Conservation (phyloP, 1,140 invertebrate genomes). For the Aphaenogaster ashmeadi region DNA sequence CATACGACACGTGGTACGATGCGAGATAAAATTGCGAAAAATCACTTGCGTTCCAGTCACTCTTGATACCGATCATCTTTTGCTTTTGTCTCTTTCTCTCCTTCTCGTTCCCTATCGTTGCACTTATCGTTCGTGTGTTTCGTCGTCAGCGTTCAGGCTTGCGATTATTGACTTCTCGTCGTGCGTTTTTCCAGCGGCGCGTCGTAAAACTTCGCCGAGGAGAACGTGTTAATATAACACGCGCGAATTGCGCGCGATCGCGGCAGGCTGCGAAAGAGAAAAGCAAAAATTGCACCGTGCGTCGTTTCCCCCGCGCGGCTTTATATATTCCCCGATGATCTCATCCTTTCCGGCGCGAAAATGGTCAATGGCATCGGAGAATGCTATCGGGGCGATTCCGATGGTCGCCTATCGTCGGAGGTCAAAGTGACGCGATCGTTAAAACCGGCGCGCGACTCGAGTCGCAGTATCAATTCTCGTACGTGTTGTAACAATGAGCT, state of each 20-base stretch:
- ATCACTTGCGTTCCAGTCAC: constrained; percentile 12
- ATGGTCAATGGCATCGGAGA: constrained; percentile 24
- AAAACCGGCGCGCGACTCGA: background rate
- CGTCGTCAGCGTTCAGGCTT: constrained; percentile 28
- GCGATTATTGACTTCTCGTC: constrained; percentile 34
- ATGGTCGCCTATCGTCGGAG: constrained; percentile 11
- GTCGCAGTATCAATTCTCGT: background rate
- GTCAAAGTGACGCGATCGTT: constrained; percentile 23
- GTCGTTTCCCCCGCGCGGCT: background rate
- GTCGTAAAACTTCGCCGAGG: background rate
- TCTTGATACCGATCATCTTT: constrained; percentile 1
- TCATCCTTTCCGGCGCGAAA: constrained; percentile 53
- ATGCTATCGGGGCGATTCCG: background rate
- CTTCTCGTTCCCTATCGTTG: background rate
- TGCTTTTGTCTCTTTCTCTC: background rate
- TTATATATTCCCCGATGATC: constrained; percentile 66
- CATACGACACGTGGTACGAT: background rate
- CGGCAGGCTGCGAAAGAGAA: background rate
- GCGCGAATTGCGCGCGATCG: background rate
- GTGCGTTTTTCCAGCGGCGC: background rate
- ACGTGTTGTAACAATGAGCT: background rate
- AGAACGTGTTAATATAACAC: background rate
- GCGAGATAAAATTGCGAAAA: constrained; percentile 16
- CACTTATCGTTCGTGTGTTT: constrained; percentile 21
- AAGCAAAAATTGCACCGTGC: constrained; percentile 14